phyloP scores from a whole-genome alignment of 2,797 vertebrate genomes.

The Heterohyrax brucei region DNA sequence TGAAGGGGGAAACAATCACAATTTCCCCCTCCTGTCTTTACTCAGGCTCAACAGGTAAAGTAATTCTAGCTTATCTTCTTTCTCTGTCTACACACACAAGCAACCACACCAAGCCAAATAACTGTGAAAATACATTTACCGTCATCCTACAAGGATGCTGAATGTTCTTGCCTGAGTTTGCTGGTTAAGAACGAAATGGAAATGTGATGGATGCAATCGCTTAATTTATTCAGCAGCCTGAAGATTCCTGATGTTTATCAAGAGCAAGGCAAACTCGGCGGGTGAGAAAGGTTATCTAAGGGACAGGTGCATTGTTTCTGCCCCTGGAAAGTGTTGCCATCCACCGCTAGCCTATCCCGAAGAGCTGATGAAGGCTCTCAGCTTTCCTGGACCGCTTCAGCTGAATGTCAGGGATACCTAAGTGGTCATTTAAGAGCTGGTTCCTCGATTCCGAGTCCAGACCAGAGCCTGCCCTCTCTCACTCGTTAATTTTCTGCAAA shows the following conservation, averaged over 20 bases:
- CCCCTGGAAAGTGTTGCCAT: conserved; percentile 74
- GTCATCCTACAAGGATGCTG: not conserved
- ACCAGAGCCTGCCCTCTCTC: not conserved
- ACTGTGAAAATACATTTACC: conserved; percentile 35
- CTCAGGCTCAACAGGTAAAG: not conserved
- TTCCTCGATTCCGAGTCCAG: fast-evolving
- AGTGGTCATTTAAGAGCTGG: not conserved
- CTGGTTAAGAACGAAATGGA: conserved; percentile 42
- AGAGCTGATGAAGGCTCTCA: not conserved
- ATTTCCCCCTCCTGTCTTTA: not conserved
- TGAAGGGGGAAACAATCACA: not conserved
- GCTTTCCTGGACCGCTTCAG: not conserved
- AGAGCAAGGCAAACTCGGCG: conserved; percentile 62
- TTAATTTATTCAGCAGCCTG: conserved; percentile 72
- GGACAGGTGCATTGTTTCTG: conserved; percentile 83
- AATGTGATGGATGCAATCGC: conserved; percentile 57
- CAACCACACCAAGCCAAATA: not conserved
- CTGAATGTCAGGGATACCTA: not conserved
- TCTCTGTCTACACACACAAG: fast-evolving
- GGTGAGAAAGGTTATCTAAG: conserved; percentile 85
- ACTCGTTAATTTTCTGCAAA: fast-evolving
- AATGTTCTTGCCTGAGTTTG: not conserved
- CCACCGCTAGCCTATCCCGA: conserved; percentile 25
- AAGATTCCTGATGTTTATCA: conserved; percentile 86
- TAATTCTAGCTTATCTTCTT: not conserved